Conservation (phyloP, 2,113 vertebrate species). For the Gymnobelideus leadbeateri region DNA sequence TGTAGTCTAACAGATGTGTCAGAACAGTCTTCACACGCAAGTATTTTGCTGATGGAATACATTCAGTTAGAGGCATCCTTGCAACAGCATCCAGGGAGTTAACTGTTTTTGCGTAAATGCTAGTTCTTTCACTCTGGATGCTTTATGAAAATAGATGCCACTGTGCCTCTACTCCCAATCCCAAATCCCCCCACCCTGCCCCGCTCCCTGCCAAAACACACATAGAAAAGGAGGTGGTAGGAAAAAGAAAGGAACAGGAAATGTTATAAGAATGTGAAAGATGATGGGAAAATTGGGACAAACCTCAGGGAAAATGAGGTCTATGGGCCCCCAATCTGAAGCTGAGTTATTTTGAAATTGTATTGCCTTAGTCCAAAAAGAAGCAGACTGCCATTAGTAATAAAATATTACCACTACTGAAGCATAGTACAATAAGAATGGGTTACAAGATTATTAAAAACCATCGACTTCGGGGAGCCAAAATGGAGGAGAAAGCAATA, state of each 20-base stretch:
- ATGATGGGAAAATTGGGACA: neutral
- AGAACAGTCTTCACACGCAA: neutral
- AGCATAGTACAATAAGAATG: neutral
- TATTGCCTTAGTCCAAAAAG: neutral
- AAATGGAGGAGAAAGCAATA: too few species aligned
- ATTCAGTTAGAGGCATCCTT: neutral
- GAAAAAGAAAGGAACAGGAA: neutral
- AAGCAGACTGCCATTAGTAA: neutral
- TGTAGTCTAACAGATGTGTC: neutral
- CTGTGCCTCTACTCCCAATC: neutral
- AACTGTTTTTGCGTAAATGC: neutral
- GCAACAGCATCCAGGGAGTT: neutral
- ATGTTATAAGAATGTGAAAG: neutral
- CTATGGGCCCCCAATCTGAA: neutral
- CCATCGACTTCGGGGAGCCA: neutral
- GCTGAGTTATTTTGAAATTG: neutral
- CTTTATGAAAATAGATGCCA: neutral
- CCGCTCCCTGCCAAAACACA: neutral
- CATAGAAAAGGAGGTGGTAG: neutral
- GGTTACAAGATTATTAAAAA: neutral
- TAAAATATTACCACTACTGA: neutral
- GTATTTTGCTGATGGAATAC: too few species aligned
- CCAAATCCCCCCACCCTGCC: too few species aligned
- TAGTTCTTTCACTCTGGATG: neutral
- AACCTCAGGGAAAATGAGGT: neutral